These are phyloP conservation scores for Aphidius gifuensis DNA, from an alignment of 1,140 invertebrate species.

Conservation along the genomic window DNA sequence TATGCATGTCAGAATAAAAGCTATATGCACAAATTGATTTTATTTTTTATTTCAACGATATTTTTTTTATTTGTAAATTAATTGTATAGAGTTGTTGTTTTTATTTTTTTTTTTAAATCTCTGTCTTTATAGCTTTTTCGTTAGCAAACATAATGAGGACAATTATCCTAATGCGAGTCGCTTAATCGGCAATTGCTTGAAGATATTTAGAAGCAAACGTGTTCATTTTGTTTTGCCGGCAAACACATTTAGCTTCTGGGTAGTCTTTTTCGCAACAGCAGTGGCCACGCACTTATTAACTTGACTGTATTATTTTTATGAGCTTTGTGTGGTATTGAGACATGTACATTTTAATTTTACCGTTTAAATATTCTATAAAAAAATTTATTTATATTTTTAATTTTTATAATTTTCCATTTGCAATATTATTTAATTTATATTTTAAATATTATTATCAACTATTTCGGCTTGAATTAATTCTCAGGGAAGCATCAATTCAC, in stretches of 20 bases:
- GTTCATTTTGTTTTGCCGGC: slow-evolving; percentile 24
- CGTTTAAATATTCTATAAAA: slow-evolving; percentile 19
- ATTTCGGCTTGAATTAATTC: too few species aligned
- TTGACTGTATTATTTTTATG: slow-evolving; percentile 49
- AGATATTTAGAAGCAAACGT: slow-evolving; percentile 43
- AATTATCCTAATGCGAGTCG: slow-evolving; percentile 53
- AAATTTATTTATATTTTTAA: slow-evolving; percentile 13
- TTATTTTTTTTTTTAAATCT: too few species aligned
- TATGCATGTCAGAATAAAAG: too few species aligned
- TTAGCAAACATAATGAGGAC: slow-evolving; percentile 50
- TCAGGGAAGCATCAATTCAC: too few species aligned
- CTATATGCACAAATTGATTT: too few species aligned
- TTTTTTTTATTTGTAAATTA: too few species aligned
- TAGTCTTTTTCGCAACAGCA: slow-evolving; percentile 39
- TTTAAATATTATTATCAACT: too few species aligned
- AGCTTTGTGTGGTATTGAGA: slow-evolving; percentile 51
- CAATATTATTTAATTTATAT: neutral
- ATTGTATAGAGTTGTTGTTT: too few species aligned
- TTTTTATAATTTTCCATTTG: neutral
- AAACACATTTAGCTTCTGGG: slow-evolving; percentile 38
- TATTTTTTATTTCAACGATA: too few species aligned
- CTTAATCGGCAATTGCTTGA: slow-evolving; percentile 52
- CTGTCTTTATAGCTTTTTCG: slow-evolving; percentile 29
- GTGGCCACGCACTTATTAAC: slow-evolving; percentile 41
- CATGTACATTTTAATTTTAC: slow-evolving; percentile 44